Evolutionary conservation across 92 coral and sea anemone species (phyloP).

Genomic region (Virgularia gustaviana): DNA sequence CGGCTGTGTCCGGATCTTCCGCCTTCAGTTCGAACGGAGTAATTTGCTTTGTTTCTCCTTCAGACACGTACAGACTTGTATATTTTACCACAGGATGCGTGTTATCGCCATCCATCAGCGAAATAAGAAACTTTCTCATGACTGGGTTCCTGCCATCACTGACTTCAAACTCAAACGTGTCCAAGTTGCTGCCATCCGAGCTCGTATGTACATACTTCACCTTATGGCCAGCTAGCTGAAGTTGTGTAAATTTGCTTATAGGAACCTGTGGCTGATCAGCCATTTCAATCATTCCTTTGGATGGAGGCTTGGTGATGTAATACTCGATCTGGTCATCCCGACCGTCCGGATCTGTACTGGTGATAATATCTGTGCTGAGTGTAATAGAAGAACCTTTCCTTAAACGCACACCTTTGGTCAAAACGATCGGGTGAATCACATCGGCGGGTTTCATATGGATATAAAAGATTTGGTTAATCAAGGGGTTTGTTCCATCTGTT

Average conservation of each 20-base stretch:
- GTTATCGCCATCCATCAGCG: slow-evolving; percentile 76
- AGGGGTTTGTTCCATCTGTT: slow-evolving; percentile 77
- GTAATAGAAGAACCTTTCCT: slow-evolving; percentile 67
- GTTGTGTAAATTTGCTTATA: slow-evolving; percentile 67
- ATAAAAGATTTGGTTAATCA: slow-evolving; percentile 72
- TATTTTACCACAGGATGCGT: slow-evolving; percentile 67
- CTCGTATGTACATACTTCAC: slow-evolving; percentile 80
- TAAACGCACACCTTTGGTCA: slow-evolving; percentile 70
- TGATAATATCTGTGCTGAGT: slow-evolving; percentile 69
- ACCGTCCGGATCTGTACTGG: slow-evolving; percentile 75
- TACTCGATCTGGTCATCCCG: slow-evolving; percentile 62
- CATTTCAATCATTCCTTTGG: slow-evolving; percentile 75
- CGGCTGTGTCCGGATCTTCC: slow-evolving; percentile 77
- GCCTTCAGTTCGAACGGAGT: slow-evolving; percentile 88
- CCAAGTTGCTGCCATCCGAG: slow-evolving; percentile 70
- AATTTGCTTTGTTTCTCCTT: slow-evolving; percentile 67
- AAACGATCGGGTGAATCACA: slow-evolving; percentile 73
- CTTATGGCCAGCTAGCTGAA: slow-evolving; percentile 83
- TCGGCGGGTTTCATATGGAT: slow-evolving; percentile 64
- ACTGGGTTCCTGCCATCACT: slow-evolving; percentile 76
- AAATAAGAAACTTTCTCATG: slow-evolving; percentile 62
- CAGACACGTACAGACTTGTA: slow-evolving; percentile 54
- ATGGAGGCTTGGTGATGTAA: slow-evolving; percentile 65
- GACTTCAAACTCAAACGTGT: slow-evolving; percentile 90
- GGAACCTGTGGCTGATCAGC: slow-evolving; percentile 59